phyloP scores from a whole-genome alignment of 1,140 invertebrate species.

The Drosophila punjabiensis region DNA sequence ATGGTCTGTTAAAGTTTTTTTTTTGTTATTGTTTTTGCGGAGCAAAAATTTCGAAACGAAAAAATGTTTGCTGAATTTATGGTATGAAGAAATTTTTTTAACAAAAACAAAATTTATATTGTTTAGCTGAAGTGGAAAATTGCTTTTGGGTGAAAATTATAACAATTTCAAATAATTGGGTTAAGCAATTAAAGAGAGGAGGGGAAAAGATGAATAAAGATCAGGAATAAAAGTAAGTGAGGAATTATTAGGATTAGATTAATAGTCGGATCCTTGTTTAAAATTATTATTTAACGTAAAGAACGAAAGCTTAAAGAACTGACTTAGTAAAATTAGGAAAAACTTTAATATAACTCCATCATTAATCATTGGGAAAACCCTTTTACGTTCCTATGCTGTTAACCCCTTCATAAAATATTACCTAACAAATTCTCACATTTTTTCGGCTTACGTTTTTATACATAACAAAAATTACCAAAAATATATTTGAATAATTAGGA shows the following conservation, averaged over 20 bases:
- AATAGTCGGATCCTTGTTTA: no score
- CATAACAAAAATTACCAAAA: slow-evolving; percentile 22
- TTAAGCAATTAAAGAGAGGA: neutral
- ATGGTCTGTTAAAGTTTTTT: slow-evolving; percentile 37
- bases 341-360: neutral
- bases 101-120: neutral
- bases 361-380: neutral
- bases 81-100: slow-evolving; percentile 4
- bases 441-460: neutral
- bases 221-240: neutral
- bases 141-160: slow-evolving; percentile 5
- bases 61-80: slow-evolving; percentile 24
- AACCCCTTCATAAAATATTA: neutral
- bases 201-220: neutral
- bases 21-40: neutral
- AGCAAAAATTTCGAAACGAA: slow-evolving; percentile 11
- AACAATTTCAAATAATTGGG: slow-evolving; percentile 8
- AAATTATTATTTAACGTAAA: no score
- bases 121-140: slow-evolving; percentile 22
- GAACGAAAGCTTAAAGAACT: neutral
- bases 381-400: neutral
- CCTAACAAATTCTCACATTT: slow-evolving; percentile 38
- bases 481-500: slow-evolving; percentile 53
- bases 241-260: no score
- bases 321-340: neutral